Evolutionary conservation across 1,140 invertebrate species (phyloP), one percentile per base, ranked within the genome.

Genomic region (Drosophila ambigua): DNA sequence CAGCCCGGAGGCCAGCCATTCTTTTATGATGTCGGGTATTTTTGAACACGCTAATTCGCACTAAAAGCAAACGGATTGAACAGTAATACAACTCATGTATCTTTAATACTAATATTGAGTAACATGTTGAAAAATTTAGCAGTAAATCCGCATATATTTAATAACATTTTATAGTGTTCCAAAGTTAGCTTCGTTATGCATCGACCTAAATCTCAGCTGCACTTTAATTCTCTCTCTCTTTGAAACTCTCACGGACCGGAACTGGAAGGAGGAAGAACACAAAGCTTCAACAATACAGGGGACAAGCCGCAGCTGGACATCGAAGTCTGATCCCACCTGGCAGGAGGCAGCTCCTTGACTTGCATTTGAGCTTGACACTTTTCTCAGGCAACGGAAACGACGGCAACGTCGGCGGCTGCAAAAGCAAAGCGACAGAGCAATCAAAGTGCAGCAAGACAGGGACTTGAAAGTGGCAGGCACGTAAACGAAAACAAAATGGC

Each of bases 391-490:
- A 64, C 48, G 39, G 64, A 69, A 49, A 49, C 9, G 35, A 39
- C 1, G 35, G 35, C 3, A 7, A 8, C 31, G 8, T 0, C 9
- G 31, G 31, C 35, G 13, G 24, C 16, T 67, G 51, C 66, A 9
- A 26, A 7, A 35, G 20, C 23, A 45, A 16, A 2, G 59, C 49
- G 49, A 26, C 16, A 28, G 48, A 62, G 54, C 79, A 82, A 81
- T 82, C 69, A 78, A 78, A 81, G 79, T 74, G 69, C 75, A 74
- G 53, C 74, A 59, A 60, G 67, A 57, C 64, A 48, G 71, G 72
- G 61, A 83, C 64, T 75, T 75, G 48, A 65, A 57, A 79, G 53
- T 63, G 79, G 50, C 63, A 63, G 45, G 39, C 75, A 71, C 64
- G 77, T 74, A 75, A 82, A 65, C 48, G 35, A 69, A 83, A 58